These are phyloP conservation scores for Drosophila rubida DNA, from an alignment of 2,888 invertebrate species.

Conservation along the genomic window DNA sequence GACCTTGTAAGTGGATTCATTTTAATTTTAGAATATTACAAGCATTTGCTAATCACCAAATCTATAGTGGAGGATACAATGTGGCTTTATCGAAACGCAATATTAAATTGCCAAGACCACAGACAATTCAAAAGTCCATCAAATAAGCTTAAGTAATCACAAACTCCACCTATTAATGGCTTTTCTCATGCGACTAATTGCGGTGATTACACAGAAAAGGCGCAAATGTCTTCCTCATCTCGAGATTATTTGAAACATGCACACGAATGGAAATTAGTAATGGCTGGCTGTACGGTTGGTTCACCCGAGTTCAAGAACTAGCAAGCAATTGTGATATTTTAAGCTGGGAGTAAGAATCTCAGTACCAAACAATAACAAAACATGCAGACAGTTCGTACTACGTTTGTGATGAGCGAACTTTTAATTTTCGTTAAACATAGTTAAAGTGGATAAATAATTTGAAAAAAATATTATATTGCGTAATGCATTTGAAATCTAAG, in stretches of 20 bases:
- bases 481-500: too few relatives aligned
- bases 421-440: too few relatives aligned
- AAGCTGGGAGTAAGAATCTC: not conserved
- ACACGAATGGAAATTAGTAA: slow-evolving; percentile 57
- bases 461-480: too few relatives aligned
- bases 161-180: slow-evolving; percentile 29
- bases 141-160: slow-evolving; percentile 33
- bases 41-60: too few relatives aligned
- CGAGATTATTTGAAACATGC: slow-evolving; percentile 41
- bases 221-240: slow-evolving; percentile 58
- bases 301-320: slow-evolving; percentile 67
- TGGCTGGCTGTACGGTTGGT: slow-evolving; percentile 40
- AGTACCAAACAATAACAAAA: slow-evolving; percentile 21
- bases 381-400: slow-evolving; percentile 1
- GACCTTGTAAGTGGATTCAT: too few relatives aligned
- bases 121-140: not conserved
- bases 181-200: slow-evolving; percentile 45
- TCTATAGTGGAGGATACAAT: too few relatives aligned
- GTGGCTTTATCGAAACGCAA: too few relatives aligned
- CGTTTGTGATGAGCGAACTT: slow-evolving; percentile 12
- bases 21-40: too few relatives aligned
- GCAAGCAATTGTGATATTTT: slow-evolving; percentile 38
- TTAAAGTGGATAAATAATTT: too few relatives aligned
- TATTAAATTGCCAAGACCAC: not conserved
- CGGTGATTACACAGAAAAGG: slow-evolving; percentile 52